Base-by-base conservation (phyloP, 2,888 invertebrate genomes). In the Tipula lateralis region DNA sequence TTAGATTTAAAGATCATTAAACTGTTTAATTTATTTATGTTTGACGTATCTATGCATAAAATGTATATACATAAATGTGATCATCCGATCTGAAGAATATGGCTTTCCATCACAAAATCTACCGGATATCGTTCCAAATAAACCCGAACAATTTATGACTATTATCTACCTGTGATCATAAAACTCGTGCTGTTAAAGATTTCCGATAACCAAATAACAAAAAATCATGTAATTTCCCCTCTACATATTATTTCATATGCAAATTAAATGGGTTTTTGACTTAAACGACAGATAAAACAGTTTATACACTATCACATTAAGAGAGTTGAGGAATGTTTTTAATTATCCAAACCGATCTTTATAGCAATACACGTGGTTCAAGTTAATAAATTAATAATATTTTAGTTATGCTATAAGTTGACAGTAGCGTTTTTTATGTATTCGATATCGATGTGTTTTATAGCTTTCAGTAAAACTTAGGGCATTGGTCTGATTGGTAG, bases 1-100 rank as follows among this genome's bases (percentile, higher is more conserved):
- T 66, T 66, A 66, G 66, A 66, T 66, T 66, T 66, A 66, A 24
- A 66, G 66, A 66, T 66, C 66, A 66, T 66, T 66, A 66, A 66
- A 66, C 66, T 66, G 66, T 66, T 66, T 66, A 66, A 66, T 66
- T 66, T 66, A 44, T 16, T 50, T 24, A 24, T 66, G 9, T 66
- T 24, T 44, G 16, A 44, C 5, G 5, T 66, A 66, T 66, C 7
- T 66, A 66, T n/a, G n/a, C 13, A 7, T 50, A 50, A 1, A 66
- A 66, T 66, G n/a, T n/a, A n/a, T n/a, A n/a, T n/a, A n/a, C n/a
- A n/a, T n/a, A n/a, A n/a, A 66, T 66, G 66, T 24, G 24, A 66
- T 66, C 66, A 66, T 66, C 66, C 24, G 66, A 66, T 66, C 66
- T 66, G 24, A 66, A 24, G 66, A 66, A 24, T 19, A 66, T 7